phyloP scores from a whole-genome alignment of 53 echinoderm and acorn worm genomes.

The Stichopus horrens region DNA sequence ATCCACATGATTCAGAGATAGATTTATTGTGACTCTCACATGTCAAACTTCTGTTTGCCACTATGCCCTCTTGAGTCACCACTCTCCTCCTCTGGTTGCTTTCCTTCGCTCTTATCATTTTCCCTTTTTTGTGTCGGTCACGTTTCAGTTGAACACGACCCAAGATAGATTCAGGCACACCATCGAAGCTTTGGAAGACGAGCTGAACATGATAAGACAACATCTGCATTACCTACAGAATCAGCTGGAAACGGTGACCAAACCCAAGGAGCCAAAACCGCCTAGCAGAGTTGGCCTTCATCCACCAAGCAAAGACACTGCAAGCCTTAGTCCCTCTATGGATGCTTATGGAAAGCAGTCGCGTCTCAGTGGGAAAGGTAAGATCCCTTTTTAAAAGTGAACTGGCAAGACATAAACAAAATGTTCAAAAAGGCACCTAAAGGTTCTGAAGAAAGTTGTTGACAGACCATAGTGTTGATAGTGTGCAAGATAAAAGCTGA shows the following conservation, averaged over 20 bases:
- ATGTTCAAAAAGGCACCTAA: no score
- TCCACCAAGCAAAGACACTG: slow-evolving; percentile 30
- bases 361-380: slow-evolving; percentile 75
- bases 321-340: slow-evolving; percentile 52
- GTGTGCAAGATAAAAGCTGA: no score
- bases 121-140: no score
- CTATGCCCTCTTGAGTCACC: no score
- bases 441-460: no score
- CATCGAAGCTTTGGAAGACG: slow-evolving; percentile 77
- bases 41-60: no score
- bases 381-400: background rate
- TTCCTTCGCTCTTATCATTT: no score
- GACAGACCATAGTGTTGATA: no score
- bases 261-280: slow-evolving; percentile 56
- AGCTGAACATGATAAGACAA: slow-evolving; percentile 86
- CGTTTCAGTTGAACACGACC: slow-evolving; percentile 60
- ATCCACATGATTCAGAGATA: no score
- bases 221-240: slow-evolving; percentile 82
- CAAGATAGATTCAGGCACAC: slow-evolving; percentile 92
- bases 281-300: slow-evolving; percentile 59
- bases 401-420: background rate
- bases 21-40: no score
- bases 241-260: slow-evolving; percentile 79
- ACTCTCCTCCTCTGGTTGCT: no score
- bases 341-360: slow-evolving; percentile 60